Conservation (phyloP, 2,113 vertebrate genomes). For the Puntigrus tetrazona region DNA sequence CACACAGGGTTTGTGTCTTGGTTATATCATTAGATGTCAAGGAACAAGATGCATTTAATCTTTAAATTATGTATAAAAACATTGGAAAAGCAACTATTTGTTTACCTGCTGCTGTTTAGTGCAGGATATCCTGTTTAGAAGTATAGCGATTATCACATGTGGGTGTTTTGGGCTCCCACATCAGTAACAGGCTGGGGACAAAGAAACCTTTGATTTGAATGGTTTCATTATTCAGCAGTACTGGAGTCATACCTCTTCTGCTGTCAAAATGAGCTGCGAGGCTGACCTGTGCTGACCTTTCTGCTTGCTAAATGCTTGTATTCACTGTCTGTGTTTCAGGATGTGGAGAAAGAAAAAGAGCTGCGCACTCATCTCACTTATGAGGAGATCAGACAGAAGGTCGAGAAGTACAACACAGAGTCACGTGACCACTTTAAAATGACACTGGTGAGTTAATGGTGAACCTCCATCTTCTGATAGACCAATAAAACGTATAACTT, state of each 20-base stretch:
- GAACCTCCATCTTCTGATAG: neutral
- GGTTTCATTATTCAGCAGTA: neutral
- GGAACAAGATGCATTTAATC: neutral
- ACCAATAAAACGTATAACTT: neutral
- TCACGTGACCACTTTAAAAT: conserved; percentile 94
- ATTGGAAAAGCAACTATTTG: neutral
- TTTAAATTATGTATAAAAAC: neutral
- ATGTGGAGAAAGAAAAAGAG: conserved; percentile 90
- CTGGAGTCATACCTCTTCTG: neutral
- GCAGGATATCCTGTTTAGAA: neutral
- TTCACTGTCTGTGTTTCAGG: conserved; percentile 71
- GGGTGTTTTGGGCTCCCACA: neutral
- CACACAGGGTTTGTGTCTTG: neutral
- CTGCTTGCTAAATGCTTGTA: neutral
- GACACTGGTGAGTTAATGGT: conserved; percentile 84
- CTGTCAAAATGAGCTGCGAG: neutral
- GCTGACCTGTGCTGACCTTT: conserved; percentile 8
- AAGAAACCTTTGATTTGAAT: conserved; percentile 2
- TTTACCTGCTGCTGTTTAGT: neutral
- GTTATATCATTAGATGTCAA: neutral
- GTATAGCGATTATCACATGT: neutral
- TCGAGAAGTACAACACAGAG: conserved; percentile 86
- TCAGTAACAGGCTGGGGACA: neutral
- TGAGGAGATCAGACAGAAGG: conserved; percentile 89
- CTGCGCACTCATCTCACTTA: conserved; percentile 84